These are phyloP conservation scores for Drosophila athabasca DNA, from an alignment of 1,140 invertebrate genomes.

Conservation along the genomic window DNA sequence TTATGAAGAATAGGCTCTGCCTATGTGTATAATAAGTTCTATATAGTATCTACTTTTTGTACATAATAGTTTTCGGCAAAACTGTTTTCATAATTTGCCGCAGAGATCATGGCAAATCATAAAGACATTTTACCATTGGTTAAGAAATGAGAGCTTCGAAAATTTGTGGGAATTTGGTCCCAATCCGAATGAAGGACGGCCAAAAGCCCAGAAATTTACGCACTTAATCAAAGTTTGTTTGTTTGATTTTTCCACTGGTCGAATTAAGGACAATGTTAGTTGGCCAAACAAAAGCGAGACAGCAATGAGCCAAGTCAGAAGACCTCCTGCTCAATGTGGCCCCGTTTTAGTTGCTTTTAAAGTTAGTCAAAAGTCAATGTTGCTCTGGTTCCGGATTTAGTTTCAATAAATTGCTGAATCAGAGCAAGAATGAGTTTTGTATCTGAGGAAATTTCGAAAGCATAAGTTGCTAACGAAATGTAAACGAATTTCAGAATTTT, in stretches of 20 bases:
- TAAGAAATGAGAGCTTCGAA: conserved; percentile 25
- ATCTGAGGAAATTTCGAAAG: conserved; percentile 38
- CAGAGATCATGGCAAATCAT: conserved; percentile 64
- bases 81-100: conserved; percentile 58
- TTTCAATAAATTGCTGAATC: conserved; percentile 2
- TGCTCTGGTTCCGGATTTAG: conserved; percentile 30
- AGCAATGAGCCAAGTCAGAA: conserved; percentile 29
- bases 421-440: conserved; percentile 49
- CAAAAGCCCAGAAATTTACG: conserved; percentile 65
- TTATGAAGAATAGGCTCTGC: conserved; percentile 67
- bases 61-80: conserved; percentile 72
- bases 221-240: conserved; percentile 23
- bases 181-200: conserved; percentile 12
- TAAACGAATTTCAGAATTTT: conserved; percentile 23
- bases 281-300: conserved; percentile 31
- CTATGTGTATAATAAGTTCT: conserved; percentile 55
- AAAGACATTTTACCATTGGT: conserved; percentile 53
- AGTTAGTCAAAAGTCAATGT: conserved; percentile 45
- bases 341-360: conserved; percentile 27
- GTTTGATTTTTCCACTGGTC: conserved; percentile 62
- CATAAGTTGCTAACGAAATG: conserved; percentile 47
- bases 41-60: conserved; percentile 62
- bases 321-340: conserved; percentile 1
- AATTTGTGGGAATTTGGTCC: conserved; percentile 51
- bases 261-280: conserved; percentile 42